Percentiles rank a stretch among this genome's conserved stretches.
These are phyloP conservation scores for Acanthacorydalis orientalis DNA, from an alignment of 2,888 invertebrate species.

Conservation along the genomic window DNA sequence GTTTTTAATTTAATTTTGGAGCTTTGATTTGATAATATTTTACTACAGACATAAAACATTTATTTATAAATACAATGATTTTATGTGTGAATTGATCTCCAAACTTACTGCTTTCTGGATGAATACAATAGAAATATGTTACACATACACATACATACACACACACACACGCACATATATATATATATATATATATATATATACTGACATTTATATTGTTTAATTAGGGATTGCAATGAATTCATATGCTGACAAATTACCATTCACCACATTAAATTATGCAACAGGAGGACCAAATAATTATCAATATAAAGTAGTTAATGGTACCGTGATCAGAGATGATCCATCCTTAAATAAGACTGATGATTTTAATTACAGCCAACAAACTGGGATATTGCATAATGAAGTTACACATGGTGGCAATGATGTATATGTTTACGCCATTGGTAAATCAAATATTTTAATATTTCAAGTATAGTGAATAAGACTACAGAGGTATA, in stretches of 20 bases:
- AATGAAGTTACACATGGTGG: constrained; percentile 69
- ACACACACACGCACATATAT: background rate
- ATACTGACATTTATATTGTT: constrained; percentile 1
- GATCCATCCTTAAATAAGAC: constrained; percentile 45
- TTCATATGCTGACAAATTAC: constrained; percentile 42
- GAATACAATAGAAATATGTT: too few relatives aligned
- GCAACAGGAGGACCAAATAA: constrained; percentile 57
- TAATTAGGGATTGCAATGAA: constrained; percentile 39
- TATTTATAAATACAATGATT: too few relatives aligned
- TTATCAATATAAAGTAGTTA: constrained; percentile 32
- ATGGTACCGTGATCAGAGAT: constrained; percentile 28
- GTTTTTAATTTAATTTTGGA: too few relatives aligned
- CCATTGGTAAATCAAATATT: constrained; percentile 35
- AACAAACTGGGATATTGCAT: constrained; percentile 50
- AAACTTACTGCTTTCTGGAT: too few relatives aligned
- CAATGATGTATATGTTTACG: constrained; percentile 73
- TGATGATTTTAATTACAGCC: constrained; percentile 47
- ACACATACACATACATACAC: too few relatives aligned
- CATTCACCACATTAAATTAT: constrained; percentile 47
- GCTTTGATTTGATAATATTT: too few relatives aligned
- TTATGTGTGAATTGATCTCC: too few relatives aligned
- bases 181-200: background rate
- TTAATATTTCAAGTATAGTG: too few relatives aligned
- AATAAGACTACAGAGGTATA: too few relatives aligned
- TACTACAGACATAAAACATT: too few relatives aligned